Evolutionary conservation across 2,113 vertebrate genomes (phyloP), one percentile per base, ranked within the genome.

Genomic region (Spilogale gracilis): DNA sequence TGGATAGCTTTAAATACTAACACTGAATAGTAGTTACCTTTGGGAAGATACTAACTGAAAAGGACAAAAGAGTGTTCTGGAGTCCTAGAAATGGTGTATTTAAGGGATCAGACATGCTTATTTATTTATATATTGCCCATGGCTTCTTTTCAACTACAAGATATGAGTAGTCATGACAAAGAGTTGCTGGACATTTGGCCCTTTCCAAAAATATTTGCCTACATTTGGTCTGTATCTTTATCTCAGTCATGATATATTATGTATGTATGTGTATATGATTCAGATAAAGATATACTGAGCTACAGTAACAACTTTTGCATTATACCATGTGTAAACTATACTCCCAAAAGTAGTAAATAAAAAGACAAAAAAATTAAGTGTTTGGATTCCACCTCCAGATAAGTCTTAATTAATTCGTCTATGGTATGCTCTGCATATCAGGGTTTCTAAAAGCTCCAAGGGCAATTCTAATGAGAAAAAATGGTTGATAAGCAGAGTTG

Each of bases 401-500:
- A 69, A 89, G 13, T 78, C 32, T 96, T 58, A 54, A 52, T 60
- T 95, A 88, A 89, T 89, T 88, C 14, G 16, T 76, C 32, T 92
- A 20, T 78, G 30, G 10, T 50, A 76, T n/a, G 18, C 52, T 60
- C 8, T 82, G 48, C 52, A 84, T 9, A 69, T 79, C 12, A 89
- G n/a, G 21, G 20, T 48, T 65, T 88, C 61, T 84, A 4, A 83
- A 84, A 71, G 9, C 45, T 56, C 20, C 61, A 11, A 92, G 71
- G 60, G 25, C 65, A 88, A 78, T 88, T 92, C 67, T 91, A 92
- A 69, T 65, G 25, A 95, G n/a, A 25, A 92, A 88, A 95, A 16
- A 48, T n/a, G 54, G 21, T 45, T 80, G 17, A 74, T n/a, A 85
- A 94, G 91, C 52, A 94, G 18, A 83, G 32, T 56, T 73, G 73